Evolutionary conservation across 2,888 invertebrate genomes (phyloP).

Genomic region (Limnephilus rhombicus): DNA sequence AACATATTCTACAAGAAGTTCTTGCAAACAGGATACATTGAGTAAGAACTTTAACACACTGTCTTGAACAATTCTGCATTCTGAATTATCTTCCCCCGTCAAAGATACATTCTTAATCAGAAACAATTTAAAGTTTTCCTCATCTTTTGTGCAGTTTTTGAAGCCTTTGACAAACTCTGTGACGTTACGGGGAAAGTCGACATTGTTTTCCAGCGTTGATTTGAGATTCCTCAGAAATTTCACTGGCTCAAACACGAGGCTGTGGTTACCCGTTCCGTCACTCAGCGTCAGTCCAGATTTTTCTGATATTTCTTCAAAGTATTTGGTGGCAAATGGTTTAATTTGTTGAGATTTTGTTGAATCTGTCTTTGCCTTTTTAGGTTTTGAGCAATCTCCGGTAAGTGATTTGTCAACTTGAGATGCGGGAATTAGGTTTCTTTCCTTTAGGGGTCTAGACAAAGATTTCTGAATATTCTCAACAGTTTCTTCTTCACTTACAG

Average conservation of each 20-base stretch:
- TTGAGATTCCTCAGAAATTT: conserved; percentile 75
- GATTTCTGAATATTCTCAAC: conserved; percentile 45
- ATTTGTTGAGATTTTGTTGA: conserved; percentile 29
- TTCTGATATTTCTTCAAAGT: conserved; percentile 57
- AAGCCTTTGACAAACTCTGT: conserved; percentile 77
- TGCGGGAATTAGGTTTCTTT: conserved; percentile 12
- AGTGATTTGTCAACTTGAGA: conserved; percentile 19
- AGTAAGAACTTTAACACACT: conserved; percentile 82
- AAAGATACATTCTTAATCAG: conserved; percentile 73
- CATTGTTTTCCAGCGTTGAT: conserved; percentile 72
- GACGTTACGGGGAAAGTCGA: conserved; percentile 78
- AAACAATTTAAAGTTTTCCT: conserved; percentile 70
- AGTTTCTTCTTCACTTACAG: conserved; percentile 41
- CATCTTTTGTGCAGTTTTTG: conserved; percentile 71
- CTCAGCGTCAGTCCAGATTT: conserved; percentile 53
- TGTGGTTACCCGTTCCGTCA: conserved; percentile 48
- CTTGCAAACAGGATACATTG: conserved; percentile 80
- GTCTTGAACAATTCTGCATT: conserved; percentile 71
- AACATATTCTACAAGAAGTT: conserved; percentile 79
- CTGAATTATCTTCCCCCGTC: conserved; percentile 69
- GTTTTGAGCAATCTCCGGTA: conserved; percentile 39
- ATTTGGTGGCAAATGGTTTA: conserved; percentile 61
- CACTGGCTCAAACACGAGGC: conserved; percentile 72
- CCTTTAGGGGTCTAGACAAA: conserved; percentile 36
- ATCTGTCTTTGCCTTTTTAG: conserved; percentile 53